phyloP scores from a whole-genome alignment of 1,140 invertebrate species.

The Aphis gossypii region DNA sequence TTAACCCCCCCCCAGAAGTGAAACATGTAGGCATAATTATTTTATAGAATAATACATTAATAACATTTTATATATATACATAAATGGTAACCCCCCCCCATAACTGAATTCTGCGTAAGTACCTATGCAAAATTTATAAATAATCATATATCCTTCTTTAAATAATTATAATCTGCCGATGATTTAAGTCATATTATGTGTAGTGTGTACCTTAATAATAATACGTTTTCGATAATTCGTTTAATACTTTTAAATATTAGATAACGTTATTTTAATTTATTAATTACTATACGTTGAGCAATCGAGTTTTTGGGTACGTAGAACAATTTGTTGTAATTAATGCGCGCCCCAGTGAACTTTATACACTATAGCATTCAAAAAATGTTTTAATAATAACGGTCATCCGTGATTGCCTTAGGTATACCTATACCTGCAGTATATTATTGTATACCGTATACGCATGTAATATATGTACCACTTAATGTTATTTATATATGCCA shows the following conservation, averaged over 20 bases:
- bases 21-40: too few species aligned
- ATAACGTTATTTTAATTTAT: background rate
- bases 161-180: background rate
- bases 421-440: background rate
- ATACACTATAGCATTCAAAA: background rate
- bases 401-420: background rate
- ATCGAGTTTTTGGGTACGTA: background rate
- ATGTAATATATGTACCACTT: too few species aligned
- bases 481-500: background rate
- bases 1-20: too few species aligned
- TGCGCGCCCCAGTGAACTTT: background rate
- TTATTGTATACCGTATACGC: too few species aligned
- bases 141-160: background rate
- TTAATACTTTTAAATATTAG: background rate
- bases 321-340: background rate
- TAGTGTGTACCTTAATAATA: background rate
- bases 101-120: too few species aligned
- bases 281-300: background rate
- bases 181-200: background rate
- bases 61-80: too few species aligned
- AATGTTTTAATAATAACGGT: background rate
- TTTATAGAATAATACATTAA: too few species aligned
- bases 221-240: background rate
- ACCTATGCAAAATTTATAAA: background rate
- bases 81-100: too few species aligned